Evolutionary conservation across 1,140 invertebrate species (phyloP), one percentile per base, ranked within the genome.

Genomic region (Helicoverpa armigera): DNA sequence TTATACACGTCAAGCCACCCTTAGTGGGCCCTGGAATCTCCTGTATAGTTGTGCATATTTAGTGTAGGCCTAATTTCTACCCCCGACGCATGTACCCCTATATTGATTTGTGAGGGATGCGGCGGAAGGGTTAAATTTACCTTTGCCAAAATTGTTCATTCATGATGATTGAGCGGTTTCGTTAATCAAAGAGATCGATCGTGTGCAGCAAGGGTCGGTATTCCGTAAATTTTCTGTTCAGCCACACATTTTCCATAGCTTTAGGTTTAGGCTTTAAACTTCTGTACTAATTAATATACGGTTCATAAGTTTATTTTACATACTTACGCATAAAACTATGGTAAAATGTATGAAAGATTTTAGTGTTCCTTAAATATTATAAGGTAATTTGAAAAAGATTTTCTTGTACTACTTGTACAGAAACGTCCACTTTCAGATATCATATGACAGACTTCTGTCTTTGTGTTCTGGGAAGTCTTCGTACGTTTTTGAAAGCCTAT

Each of bases 1-100:
- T 88, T 91, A 92, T 91, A 91, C 70, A 74, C 85, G 88, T 90
- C 35, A 43, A 88, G 89, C 87, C 89, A 85, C 60, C 88, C 89
- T 88, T 54, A 74, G 73, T 78, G 82, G 83, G 83, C 84, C 86
- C 86, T 75, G 81, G 82, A 83, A 86, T 88, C 87, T 84, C 83
- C 53, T 80, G 85, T 85, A 87, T 92, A 91, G 89, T 90, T 88
- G 90, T 92, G 92, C 92, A 94, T 91, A 88, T 83, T 82, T 79
- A 73, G 77, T 81, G 82, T 77, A 81, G 83, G 87, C 85, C 86
- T 90, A 92, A 92, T 90, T 83, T 82, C 85, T 88, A 88, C 85
- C 90, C 87, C 54, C 69, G 31, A 11, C 72, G 81, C 48, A 77
- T 79, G 79, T 81, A 61, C 77, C 54, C 75, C 79, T 82, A 84